Evolutionary conservation across 2,113 vertebrate species (phyloP), one percentile per base, ranked within the genome.

Genomic region (Clupea harengus): DNA sequence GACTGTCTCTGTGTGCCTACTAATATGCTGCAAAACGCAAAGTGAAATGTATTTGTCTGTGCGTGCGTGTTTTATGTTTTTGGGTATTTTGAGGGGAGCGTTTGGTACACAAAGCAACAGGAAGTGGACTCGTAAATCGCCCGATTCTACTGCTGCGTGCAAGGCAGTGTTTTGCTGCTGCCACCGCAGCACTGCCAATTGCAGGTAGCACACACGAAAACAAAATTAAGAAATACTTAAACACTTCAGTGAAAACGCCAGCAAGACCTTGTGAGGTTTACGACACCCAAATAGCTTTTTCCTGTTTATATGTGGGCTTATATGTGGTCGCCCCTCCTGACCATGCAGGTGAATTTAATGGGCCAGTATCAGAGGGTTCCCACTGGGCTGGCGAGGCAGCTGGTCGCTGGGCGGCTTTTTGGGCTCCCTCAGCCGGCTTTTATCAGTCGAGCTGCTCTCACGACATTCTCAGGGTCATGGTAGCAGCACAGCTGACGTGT

Each of bases 341-440:
- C 93, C 93, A 92, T 85, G 86, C 92, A 94, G 94, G 93, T 94
- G 92, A 93, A 88, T 87, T 90, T 93, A 91, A 92, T 87, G 89
- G 86, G 86, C 92, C 72, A 91, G 92, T 92, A 91, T 89, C 89
- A 91, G 80, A 89, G 91, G 64, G 54, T 67, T 89, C 82, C 85
- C 72, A 75, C 86, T 86, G 85, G 49, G 87, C 75, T 82, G 54
- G 83, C 81, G 25, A 9, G 82, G 75, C 82, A 45, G 86, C 67
- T 86, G 89, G 60, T 78, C 84, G 84, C 85, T 20, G 13, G 54
- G 83, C 91, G 83, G n/a, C 75, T 50, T 86, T 78, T 88, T 83
- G 22, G 64, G 83, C 72, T 46, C 57, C 50, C 47, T 22, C 52
- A 81, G 85, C 47, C 57, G 28, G 80, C 85, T 93, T 93, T 93